Percentiles rank a stretch among this genome's conserved stretches.
Evolutionary conservation across 2,888 invertebrate genomes (phyloP).

Genomic region (Eulithis prunata): DNA sequence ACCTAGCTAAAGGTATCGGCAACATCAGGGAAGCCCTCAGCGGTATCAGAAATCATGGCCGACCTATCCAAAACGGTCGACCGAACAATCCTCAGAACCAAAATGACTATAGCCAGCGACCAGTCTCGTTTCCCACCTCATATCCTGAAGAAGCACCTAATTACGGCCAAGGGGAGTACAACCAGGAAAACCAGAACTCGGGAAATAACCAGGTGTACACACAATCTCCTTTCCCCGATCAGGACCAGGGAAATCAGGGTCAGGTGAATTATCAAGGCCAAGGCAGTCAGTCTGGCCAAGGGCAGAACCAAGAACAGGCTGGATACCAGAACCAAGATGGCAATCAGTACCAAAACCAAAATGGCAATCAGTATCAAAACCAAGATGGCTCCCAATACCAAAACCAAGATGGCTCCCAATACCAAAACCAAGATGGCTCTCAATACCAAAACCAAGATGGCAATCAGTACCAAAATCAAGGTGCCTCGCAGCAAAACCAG

Average conservation of each 20-base stretch:
- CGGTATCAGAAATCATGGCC: conserved; percentile 16
- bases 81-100: conserved; percentile 21
- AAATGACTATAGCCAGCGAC: conserved; percentile 26
- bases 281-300: conserved; percentile 16
- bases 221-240: conserved; percentile 9
- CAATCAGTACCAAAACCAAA: conserved; percentile 2
- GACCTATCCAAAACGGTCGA: conserved; percentile 20
- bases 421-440: conserved; percentile 4
- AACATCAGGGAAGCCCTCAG: conserved; percentile 31
- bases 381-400: too few species aligned
- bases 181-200: conserved; percentile 7
- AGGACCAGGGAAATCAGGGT: background rate
- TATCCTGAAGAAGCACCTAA: conserved; percentile 35
- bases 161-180: conserved; percentile 15
- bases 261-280: conserved; percentile 5
- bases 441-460: conserved; percentile 8
- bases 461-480: conserved; percentile 10
- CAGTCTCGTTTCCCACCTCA: conserved; percentile 37
- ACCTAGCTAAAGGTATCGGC: conserved; percentile 24
- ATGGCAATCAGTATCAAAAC: background rate
- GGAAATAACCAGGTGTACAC: conserved; percentile 22
- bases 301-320: background rate
- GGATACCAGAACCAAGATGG: background rate
- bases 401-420: conserved; percentile 16
- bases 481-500: conserved; percentile 11